Percentiles rank a stretch among this genome's conserved stretches.
These are phyloP conservation scores for Gasteruption jaculator DNA, from an alignment of 2,888 invertebrate species.

Conservation along the genomic window DNA sequence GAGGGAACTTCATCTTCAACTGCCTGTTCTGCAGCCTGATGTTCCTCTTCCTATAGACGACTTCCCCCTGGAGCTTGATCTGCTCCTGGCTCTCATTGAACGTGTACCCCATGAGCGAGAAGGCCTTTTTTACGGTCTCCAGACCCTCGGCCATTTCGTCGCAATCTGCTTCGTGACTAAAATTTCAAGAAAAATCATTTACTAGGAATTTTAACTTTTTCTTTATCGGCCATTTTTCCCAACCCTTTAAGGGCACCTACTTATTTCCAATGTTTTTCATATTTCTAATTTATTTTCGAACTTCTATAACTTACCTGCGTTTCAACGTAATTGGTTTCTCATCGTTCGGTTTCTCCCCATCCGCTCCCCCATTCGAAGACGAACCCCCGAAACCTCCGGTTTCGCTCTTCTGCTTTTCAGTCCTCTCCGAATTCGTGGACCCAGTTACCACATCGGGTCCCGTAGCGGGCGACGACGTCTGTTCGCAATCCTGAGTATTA, in stretches of 20 bases:
- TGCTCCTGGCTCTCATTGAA: conserved; percentile 37
- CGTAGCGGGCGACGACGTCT: not conserved
- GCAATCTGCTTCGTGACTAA: conserved; percentile 56
- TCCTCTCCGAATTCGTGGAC: no score
- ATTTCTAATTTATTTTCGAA: no score
- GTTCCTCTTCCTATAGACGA: conserved; percentile 63
- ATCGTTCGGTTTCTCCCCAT: conserved; percentile 57
- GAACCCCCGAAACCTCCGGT: not conserved
- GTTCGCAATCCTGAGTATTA: conserved; percentile 10
- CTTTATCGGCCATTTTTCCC: not conserved
- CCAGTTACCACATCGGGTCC: no score
- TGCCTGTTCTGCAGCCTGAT: conserved; percentile 58
- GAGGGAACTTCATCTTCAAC: conserved; percentile 52
- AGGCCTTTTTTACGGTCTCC: conserved; percentile 62
- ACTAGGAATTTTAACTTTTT: conserved; percentile 2
- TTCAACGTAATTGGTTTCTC: conserved; percentile 56
- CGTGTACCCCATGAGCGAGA: conserved; percentile 61
- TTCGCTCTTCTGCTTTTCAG: conserved; percentile 7
- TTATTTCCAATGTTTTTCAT: no score
- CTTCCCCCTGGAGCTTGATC: conserved; percentile 53
- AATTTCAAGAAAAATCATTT: conserved; percentile 30
- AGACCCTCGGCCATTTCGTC: conserved; percentile 53
- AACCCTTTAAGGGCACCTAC: no score
- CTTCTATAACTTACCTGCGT: conserved; percentile 52
- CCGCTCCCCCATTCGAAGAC: conserved; percentile 24